Percentiles rank a stretch among this genome's conserved stretches.
Conservation (phyloP, 2,888 invertebrate species). For the Cryptocephalus moraei region DNA sequence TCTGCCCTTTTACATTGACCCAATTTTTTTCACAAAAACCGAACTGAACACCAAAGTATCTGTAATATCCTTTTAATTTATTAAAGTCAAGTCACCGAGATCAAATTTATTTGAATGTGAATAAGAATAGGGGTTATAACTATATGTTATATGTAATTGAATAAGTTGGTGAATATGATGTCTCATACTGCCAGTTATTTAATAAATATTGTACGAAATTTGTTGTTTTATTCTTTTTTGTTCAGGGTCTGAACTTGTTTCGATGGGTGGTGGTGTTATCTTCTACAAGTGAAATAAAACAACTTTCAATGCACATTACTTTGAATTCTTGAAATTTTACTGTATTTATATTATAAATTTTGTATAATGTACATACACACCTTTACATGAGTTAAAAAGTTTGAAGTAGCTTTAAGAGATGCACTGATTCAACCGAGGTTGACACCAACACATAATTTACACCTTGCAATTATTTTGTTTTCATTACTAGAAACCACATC, state of each 20-base stretch:
- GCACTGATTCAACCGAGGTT: too few species aligned
- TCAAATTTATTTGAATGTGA: conserved; percentile 29
- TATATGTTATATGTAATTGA: conserved; percentile 27
- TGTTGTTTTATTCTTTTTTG: conserved; percentile 2
- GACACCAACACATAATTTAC: too few species aligned
- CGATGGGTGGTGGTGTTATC: not conserved
- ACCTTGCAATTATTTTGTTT: too few species aligned
- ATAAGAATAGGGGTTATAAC: conserved; percentile 30
- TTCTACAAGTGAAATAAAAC: too few species aligned
- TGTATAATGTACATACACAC: too few species aligned
- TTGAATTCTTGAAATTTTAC: too few species aligned
- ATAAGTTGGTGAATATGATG: conserved; percentile 28
- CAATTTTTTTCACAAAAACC: conserved; percentile 9
- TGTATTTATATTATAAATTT: too few species aligned
- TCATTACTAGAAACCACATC: too few species aligned
- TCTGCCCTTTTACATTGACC: conserved; percentile 12
- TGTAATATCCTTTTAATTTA: not conserved
- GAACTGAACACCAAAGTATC: not conserved
- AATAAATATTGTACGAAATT: conserved; percentile 28
- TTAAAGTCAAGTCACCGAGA: conserved; percentile 4
- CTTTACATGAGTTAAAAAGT: too few species aligned
- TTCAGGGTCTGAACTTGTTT: not conserved
- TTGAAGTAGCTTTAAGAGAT: too few species aligned
- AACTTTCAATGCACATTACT: too few species aligned
- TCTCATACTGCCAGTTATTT: conserved; percentile 36